Evolutionary conservation across 2,797 vertebrate species (phyloP).

Genomic region (Hephaestus fuliginosus): DNA sequence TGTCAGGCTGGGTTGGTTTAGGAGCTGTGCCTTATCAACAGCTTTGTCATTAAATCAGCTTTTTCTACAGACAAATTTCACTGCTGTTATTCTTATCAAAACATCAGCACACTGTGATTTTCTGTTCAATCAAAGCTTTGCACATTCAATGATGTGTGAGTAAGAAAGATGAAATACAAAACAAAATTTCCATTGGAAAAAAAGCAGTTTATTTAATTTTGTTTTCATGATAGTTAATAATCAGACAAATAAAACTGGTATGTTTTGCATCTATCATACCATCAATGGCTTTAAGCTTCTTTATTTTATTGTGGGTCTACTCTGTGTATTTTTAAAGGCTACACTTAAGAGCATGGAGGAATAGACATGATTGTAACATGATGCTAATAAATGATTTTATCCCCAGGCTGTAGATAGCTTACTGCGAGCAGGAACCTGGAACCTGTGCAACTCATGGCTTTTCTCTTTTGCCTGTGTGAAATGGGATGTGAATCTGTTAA

Average conservation of each 20-base stretch:
- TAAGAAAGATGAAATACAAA: constrained; percentile 71
- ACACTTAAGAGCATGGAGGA: constrained; percentile 56
- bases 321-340: constrained; percentile 59
- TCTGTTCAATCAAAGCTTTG: constrained; percentile 78
- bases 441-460: constrained; percentile 74
- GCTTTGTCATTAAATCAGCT: constrained; percentile 86
- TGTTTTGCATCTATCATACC: constrained; percentile 72
- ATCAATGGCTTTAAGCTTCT: constrained; percentile 66
- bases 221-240: constrained; percentile 58
- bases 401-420: constrained; percentile 54
- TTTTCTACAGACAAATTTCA: constrained; percentile 84
- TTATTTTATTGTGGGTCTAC: constrained; percentile 39
- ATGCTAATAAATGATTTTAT: constrained; percentile 47
- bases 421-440: constrained; percentile 58
- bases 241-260: constrained; percentile 67
- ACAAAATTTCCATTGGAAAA: constrained; percentile 47
- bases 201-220: constrained; percentile 68
- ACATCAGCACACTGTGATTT: constrained; percentile 79
- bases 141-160: constrained; percentile 65
- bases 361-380: constrained; percentile 54
- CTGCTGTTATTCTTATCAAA: constrained; percentile 78
- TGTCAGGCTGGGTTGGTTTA: constrained; percentile 80
- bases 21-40: constrained; percentile 82
- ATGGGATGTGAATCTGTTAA: constrained; percentile 57
- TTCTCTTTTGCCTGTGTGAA: constrained; percentile 58